Base-by-base conservation (phyloP, 2,113 vertebrate species). In the Danio rerio region DNA sequence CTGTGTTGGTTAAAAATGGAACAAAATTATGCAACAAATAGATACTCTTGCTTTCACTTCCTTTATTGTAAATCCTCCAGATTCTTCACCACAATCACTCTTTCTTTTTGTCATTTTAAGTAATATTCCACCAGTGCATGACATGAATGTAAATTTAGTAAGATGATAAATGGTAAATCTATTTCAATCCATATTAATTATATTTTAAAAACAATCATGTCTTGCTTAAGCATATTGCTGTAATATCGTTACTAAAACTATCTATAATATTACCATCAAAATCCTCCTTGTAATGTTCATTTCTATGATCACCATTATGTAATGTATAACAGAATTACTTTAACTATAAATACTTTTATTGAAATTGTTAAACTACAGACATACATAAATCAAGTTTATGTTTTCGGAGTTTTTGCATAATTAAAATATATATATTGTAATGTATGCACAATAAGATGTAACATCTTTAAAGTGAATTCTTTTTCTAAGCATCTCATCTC, bases 11-110 rank as follows among this genome's bases (percentile, higher is more conserved):
- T 59, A 87, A 68, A 87, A 72, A 86, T 20, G 72, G 78, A 66
- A 72, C 73, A 84, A 63, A 31, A 59, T 90, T 91, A 82, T 86
- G 84, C 70, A 86, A 88, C 79, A 55, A 83, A 86, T 31, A 4
- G 72, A 73, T 80, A 79, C 80, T 70, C 63, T 61, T 5, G 83
- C 59, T 62, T 72, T 83, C 88, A 91, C 82, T 94, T 93, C 90
- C 89, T 85, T 88, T 90, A 91, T 87, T 47, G 61, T 6, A 9
- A 69, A 73, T 55, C 1, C 9, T 15, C 10, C 68, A 59, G 59
- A 68, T 58, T 68, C 61, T 55, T 65, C 70, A n/a, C 75, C 50
- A 81, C 15, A 2, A 56, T 62, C 43, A 31, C n/a, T 84, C 58
- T 42, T 15, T 81, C 63, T 86, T 66, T 83, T n/a, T 74, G 8